Evolutionary conservation across 2,888 invertebrate genomes (phyloP).

Genomic region (Parelbella ahira): DNA sequence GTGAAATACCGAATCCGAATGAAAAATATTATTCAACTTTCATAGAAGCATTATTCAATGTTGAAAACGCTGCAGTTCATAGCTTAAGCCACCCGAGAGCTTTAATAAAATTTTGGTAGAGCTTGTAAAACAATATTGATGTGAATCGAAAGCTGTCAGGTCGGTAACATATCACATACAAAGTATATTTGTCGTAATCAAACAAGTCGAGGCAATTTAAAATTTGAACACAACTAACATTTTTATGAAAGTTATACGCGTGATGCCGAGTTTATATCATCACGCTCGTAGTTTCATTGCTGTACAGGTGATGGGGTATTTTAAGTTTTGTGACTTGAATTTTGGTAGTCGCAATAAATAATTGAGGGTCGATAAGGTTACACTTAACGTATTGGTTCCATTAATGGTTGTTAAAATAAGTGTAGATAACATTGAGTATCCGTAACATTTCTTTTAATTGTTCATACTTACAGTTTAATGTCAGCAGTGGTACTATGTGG

Average conservation of each 20-base stretch:
- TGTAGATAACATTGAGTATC: no score
- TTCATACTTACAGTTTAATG: no score
- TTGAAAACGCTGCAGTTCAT: conserved; percentile 22
- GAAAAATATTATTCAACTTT: no score
- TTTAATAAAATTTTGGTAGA: conserved; percentile 51
- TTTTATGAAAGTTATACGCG: conserved; percentile 8
- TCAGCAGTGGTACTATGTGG: no score
- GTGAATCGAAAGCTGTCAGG: conserved; percentile 49
- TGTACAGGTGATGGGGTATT: conserved; percentile 13
- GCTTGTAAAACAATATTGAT: conserved; percentile 53
- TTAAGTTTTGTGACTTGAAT: conserved; percentile 23
- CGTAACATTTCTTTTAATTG: no score
- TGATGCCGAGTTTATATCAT: conserved; percentile 14
- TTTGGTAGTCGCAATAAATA: conserved; percentile 29
- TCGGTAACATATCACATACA: conserved; percentile 36
- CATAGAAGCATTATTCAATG: no score
- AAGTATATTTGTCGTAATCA: conserved; percentile 37
- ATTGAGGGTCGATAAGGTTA: conserved; percentile 31
- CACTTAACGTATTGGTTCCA: conserved; percentile 11
- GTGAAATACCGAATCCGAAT: no score
- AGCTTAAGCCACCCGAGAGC: background rate
- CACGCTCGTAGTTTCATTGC: conserved; percentile 13
- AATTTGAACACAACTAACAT: conserved; percentile 7
- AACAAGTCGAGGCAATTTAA: conserved; percentile 9
- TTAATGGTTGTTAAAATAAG: conserved; percentile 14